Percentiles rank a stretch among this genome's conserved stretches.
These are phyloP conservation scores for Melipona quadrifasciata DNA, from an alignment of 1,140 invertebrate genomes.

Conservation along the genomic window DNA sequence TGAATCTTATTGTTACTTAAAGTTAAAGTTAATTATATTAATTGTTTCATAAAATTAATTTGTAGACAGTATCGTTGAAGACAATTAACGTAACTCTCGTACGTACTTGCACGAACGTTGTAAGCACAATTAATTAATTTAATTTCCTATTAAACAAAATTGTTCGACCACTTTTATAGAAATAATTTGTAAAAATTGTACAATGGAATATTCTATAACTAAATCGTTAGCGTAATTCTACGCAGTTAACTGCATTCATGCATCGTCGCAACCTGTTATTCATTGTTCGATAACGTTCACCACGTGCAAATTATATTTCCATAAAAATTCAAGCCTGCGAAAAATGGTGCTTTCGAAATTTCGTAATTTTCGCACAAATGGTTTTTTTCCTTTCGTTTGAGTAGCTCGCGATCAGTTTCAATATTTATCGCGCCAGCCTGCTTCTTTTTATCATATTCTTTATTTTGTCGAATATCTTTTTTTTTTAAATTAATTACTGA, in stretches of 20 bases:
- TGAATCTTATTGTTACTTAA: too few species aligned
- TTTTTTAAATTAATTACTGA: too few species aligned
- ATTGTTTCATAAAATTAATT: too few species aligned
- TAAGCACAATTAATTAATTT: too few species aligned
- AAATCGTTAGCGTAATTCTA: not conserved
- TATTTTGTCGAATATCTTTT: too few species aligned
- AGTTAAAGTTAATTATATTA: too few species aligned
- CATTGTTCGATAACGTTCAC: not conserved
- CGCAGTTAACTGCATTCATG: not conserved
- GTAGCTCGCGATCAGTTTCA: not conserved
- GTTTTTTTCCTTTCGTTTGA: not conserved
- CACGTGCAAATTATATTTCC: not conserved
- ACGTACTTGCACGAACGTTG: too few species aligned
- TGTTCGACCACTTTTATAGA: not conserved
- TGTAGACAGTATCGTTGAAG: too few species aligned
- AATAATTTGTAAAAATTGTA: not conserved
- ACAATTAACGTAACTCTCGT: too few species aligned
- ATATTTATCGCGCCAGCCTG: not conserved
- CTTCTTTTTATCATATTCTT: too few species aligned
- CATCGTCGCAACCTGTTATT: not conserved
- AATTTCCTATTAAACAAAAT: not conserved
- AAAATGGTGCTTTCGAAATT: not conserved
- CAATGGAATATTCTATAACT: not conserved
- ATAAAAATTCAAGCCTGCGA: not conserved
- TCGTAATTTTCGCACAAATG: not conserved